phyloP scores from a whole-genome alignment of 2,797 vertebrate species.

The Enteromius fasciolatus region DNA sequence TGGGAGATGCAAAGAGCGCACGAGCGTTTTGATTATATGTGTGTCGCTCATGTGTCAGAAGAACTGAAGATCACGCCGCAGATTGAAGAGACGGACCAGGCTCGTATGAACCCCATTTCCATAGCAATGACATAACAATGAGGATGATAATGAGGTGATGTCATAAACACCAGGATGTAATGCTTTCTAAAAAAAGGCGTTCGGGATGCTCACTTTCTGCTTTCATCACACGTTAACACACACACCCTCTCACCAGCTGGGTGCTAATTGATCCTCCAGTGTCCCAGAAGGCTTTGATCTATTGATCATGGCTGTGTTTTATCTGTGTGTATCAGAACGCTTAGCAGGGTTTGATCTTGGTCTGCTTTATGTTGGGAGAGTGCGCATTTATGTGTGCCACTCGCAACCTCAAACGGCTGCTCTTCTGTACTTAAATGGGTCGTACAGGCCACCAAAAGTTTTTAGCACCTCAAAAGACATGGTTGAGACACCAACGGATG shows the following conservation, averaged over 20 bases:
- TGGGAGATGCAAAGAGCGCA: conserved; percentile 34
- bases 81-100: conserved; percentile 6
- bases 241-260: conserved; percentile 41
- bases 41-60: conserved; percentile 17
- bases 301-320: conserved; percentile 47
- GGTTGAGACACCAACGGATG: not conserved
- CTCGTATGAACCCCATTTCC: conserved; percentile 9
- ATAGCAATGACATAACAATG: conserved; percentile 26
- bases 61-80: conserved; percentile 17
- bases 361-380: conserved; percentile 24
- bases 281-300: conserved; percentile 50
- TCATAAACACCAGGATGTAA: conserved; percentile 45
- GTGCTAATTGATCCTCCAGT: conserved; percentile 50
- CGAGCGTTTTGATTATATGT: not conserved
- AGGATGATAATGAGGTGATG: conserved; percentile 28
- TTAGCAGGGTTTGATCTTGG: conserved; percentile 49
- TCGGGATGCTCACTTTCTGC: not conserved
- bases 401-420: not conserved
- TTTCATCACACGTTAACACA: conserved; percentile 44
- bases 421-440: conserved; percentile 2
- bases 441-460: not conserved
- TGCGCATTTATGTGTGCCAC: conserved; percentile 18
- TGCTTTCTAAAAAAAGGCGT: conserved; percentile 22
- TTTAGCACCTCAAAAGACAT: not conserved
- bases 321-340: conserved; percentile 54